Evolutionary conservation across 2,113 vertebrate genomes (phyloP).

Genomic region (Aldabrachelys gigantea): DNA sequence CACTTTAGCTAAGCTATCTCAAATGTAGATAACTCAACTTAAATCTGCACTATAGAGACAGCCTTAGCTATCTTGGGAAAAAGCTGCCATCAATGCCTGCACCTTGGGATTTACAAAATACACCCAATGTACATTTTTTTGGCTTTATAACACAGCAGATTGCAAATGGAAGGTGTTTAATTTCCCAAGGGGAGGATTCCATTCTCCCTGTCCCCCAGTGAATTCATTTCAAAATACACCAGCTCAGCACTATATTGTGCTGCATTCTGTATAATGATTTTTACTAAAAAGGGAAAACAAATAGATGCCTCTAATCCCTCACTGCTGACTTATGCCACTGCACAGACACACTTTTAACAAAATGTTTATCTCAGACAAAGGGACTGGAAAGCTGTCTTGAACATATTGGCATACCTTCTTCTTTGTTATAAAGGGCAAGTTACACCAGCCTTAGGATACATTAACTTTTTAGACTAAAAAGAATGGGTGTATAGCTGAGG

Average conservation of each 20-base stretch:
- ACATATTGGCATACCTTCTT: not conserved
- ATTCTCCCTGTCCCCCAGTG: not conserved
- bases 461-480: not conserved
- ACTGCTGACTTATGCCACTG: not conserved
- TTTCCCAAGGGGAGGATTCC: conserved; percentile 5
- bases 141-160: not conserved
- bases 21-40: not conserved
- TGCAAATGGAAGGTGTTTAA: not conserved
- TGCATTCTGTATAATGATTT: not conserved
- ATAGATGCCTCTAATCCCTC: not conserved
- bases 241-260: not conserved
- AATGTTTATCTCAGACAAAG: conserved; percentile 6
- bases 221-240: not conserved
- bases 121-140: not conserved
- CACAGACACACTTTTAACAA: not conserved
- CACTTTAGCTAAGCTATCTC: not conserved
- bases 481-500: not conserved
- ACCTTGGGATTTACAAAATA: not conserved
- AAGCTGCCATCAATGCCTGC: not conserved
- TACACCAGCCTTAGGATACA: not conserved
- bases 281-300: conserved; percentile 12
- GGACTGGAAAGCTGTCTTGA: not conserved
- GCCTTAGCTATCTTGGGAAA: not conserved
- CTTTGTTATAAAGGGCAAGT: not conserved
- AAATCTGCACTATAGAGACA: not conserved